Evolutionary conservation across 1,140 invertebrate species (phyloP).

Genomic region (Drosophila willistoni): DNA sequence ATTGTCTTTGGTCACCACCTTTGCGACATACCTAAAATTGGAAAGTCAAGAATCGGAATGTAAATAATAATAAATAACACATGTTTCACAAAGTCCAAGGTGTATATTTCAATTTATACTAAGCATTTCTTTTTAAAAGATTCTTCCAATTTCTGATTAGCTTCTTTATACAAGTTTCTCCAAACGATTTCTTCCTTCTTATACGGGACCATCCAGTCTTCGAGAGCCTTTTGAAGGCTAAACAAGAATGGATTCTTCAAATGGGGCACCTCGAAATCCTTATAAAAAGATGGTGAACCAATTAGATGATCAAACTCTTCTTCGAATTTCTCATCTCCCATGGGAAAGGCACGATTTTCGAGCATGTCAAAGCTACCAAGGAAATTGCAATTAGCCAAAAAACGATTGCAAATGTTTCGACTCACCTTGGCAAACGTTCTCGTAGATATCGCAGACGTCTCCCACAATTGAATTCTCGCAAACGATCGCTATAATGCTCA

Average conservation of each 20-base stretch:
- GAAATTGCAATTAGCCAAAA: constrained; percentile 13
- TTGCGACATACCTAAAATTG: constrained; percentile 23
- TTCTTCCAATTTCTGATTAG: neutral
- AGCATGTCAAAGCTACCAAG: constrained; percentile 27
- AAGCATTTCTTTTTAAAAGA: neutral
- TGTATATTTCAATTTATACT: neutral
- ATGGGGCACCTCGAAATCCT: constrained; percentile 10
- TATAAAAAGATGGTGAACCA: constrained; percentile 19
- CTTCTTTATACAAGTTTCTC: neutral
- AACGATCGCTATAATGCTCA: neutral
- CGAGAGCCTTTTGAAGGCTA: constrained; percentile 24
- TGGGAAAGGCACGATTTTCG: constrained; percentile 33
- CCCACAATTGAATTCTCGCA: constrained; percentile 13
- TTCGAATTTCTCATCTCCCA: constrained; percentile 25
- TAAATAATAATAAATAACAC: neutral
- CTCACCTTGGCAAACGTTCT: constrained; percentile 47
- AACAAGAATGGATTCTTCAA: neutral
- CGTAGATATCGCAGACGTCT: constrained; percentile 45
- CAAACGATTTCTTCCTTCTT: neutral
- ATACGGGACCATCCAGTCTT: constrained; percentile 33
- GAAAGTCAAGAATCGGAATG: neutral
- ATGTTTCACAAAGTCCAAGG: no score
- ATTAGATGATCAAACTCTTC: constrained; percentile 37
- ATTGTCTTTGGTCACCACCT: constrained; percentile 34
- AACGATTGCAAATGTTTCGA: neutral